Base-by-base conservation (phyloP, 2,113 vertebrate species). In the Actenoides lindsayi region DNA sequence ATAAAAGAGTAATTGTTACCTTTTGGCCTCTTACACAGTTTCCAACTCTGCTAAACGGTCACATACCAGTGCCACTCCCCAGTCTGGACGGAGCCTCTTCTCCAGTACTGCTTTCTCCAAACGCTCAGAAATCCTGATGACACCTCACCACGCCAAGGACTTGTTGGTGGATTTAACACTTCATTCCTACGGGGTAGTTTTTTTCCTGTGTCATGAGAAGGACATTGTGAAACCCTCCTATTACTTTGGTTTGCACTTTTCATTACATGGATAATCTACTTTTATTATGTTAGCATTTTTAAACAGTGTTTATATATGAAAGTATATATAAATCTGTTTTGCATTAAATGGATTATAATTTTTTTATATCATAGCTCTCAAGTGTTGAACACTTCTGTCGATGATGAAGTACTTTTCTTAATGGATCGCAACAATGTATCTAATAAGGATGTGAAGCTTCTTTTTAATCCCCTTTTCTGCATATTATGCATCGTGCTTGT, bases 1-100 rank as follows among this genome's bases (percentile, higher is more conserved):
- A 50, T 77, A 64, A 51, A 51, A 68, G 48, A 83, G 25, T 63
- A 19, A 95, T 44, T 92, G 92, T 87, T 93, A 95, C 94, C 76
- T 98, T 94, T 95, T 91, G 89, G 96, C 95, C 89, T 96, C 81
- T 96, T 94, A 15, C 98, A 99, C 98, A 99, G 99, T 99, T 99
- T 97, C 99, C 99, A 93, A 99, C 98, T 96, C 98, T 99, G 98
- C 98, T 99, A 56, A 99, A 99, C 42, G 98, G 99, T 94, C 99
- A 99, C 97, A 98, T 99, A 97, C 99, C 99, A 50, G 97, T 99
- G 96, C 98, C 98, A 46, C 98, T 99, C 94, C 98, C 99, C 97
- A 98, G 97, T 84, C 97, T 99, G 99, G 99, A 99, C 88, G 98
- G 99, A 97, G 98, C 98, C 91, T 98, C 99, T 94, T 99, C 99